Evolutionary conservation across 1,140 invertebrate genomes (phyloP).

Genomic region (Trachymyrmex septentrionalis): DNA sequence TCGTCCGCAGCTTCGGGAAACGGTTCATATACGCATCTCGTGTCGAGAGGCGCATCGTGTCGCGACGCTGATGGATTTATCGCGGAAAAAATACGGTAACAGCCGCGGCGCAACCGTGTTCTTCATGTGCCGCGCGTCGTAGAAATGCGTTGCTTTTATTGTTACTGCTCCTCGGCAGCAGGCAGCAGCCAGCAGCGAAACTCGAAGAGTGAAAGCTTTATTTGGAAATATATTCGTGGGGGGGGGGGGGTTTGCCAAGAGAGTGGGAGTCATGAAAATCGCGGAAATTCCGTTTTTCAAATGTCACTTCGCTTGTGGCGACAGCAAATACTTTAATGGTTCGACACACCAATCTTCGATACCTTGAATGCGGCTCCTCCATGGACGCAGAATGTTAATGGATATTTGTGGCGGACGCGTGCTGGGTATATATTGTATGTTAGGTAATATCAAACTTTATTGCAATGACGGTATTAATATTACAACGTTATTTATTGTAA

Average conservation of each 20-base stretch:
- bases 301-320: slow-evolving; percentile 17
- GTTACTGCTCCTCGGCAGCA: slow-evolving; percentile 21
- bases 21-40: background rate
- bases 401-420: slow-evolving; percentile 31
- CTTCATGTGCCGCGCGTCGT: slow-evolving; percentile 15
- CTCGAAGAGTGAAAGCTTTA: slow-evolving; percentile 33
- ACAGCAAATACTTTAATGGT: slow-evolving; percentile 40
- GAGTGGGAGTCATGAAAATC: slow-evolving; percentile 40
- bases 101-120: slow-evolving; percentile 1
- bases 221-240: slow-evolving; percentile 39
- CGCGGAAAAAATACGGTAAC: slow-evolving; percentile 39
- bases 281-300: slow-evolving; percentile 37
- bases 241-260: slow-evolving; percentile 19
- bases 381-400: slow-evolving; percentile 13
- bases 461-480: background rate
- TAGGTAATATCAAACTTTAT: slow-evolving; percentile 22
- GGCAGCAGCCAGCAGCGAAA: background rate
- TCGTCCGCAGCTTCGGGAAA: slow-evolving; percentile 6
- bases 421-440: background rate
- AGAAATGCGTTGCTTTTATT: background rate
- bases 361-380: background rate
- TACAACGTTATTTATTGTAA: background rate
- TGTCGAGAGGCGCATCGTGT: slow-evolving; percentile 1
- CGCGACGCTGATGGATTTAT: slow-evolving; percentile 45
- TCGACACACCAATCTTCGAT: slow-evolving; percentile 30